Conservation (phyloP, 2,797 vertebrate genomes). For the Macropus fuliginosus region DNA sequence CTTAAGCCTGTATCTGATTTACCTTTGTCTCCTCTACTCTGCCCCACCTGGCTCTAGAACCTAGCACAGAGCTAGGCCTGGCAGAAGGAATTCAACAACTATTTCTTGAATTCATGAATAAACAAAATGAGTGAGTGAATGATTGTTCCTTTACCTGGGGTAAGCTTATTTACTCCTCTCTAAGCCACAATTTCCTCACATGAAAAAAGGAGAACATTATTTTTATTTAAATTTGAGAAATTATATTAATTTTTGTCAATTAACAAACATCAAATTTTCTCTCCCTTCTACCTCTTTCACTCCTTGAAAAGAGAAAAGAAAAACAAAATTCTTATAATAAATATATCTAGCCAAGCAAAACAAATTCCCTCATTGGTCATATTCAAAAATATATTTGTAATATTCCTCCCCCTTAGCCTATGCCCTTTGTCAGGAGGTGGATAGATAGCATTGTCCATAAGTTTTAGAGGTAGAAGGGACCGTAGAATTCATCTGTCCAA, state of each 20-base stretch:
- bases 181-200: not conserved
- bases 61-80: not conserved
- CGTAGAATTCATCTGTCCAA: not conserved
- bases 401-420: not conserved
- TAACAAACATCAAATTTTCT: not conserved
- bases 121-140: not conserved
- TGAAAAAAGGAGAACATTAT: not conserved
- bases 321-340: not conserved
- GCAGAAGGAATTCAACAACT: not conserved
- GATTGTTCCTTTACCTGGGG: not conserved
- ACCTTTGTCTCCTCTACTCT: not conserved
- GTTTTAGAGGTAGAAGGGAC: not conserved
- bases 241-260: not conserved
- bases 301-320: not conserved
- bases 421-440: not conserved
- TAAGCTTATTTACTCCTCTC: not conserved
- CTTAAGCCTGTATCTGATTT: not conserved
- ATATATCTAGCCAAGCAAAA: not conserved
- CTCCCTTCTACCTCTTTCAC: not conserved
- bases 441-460: not conserved
- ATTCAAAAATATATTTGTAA: not conserved
- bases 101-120: not conserved
- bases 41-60: not conserved
- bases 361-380: not conserved
- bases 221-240: not conserved